phyloP scores from a whole-genome alignment of 2,113 vertebrate species.

The Ptilorrhoa leucosticta region DNA sequence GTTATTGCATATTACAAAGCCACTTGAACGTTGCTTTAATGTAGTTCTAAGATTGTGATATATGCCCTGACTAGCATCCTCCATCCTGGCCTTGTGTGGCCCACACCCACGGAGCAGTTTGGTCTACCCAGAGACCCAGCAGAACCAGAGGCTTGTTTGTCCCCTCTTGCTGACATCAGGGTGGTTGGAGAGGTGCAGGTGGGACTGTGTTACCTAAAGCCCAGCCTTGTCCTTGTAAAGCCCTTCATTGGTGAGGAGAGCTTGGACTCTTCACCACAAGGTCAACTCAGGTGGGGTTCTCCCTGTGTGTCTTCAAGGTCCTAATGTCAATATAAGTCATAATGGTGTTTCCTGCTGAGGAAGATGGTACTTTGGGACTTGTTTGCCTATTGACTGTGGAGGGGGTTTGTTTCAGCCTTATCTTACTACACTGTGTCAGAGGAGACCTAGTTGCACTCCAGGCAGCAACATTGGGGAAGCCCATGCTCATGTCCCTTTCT shows the following conservation, averaged over 20 bases:
- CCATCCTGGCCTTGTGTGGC: background rate
- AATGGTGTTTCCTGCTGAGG: background rate
- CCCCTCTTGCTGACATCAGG: background rate
- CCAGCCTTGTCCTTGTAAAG: background rate
- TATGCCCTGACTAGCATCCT: background rate
- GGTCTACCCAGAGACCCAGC: background rate
- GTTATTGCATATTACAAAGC: background rate
- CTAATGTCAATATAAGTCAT: background rate
- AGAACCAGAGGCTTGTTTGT: background rate
- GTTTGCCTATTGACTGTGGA: background rate
- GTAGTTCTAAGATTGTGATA: background rate
- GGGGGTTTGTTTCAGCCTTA: background rate
- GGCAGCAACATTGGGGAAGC: background rate
- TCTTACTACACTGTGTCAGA: rapidly evolving
- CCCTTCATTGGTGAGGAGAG: background rate
- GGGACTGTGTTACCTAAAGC: background rate
- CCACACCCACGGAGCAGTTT: background rate
- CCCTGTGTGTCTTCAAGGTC: background rate
- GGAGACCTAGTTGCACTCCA: background rate
- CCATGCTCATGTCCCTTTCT: background rate
- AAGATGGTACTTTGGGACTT: background rate
- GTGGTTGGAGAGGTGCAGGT: background rate
- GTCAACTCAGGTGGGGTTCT: background rate
- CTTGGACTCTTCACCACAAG: background rate
- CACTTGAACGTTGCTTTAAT: background rate